Base-by-base conservation (phyloP, 2,797 vertebrate species). In the Megalops cyprinoides region DNA sequence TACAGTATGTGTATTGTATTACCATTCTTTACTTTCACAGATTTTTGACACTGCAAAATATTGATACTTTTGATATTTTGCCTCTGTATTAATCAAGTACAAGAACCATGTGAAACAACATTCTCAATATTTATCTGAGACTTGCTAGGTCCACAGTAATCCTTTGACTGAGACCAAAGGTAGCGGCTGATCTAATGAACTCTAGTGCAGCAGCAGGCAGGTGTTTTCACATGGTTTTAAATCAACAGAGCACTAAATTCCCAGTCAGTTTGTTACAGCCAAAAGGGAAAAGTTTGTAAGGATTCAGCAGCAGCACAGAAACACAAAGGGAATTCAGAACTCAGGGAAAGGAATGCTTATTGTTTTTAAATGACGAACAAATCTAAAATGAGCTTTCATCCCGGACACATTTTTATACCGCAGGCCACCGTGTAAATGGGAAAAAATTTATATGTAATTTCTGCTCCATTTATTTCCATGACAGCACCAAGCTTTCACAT, bases 401-500 rank as follows among this genome's bases (percentile, higher is more conserved):
- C 15, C 20, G 62, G 39, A 39, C 20, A 39, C 34, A 39, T 44
- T 71, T n/a, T 69, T 65, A n/a, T 42, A 71, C 7, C 44, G 23
- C 4, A 2, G 5, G 9, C 67, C 23, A 18, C 62, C 62, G 28
- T 14, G 8, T 65, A 89, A 83, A 18, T 3, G 0, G 25, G 31
- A 78, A 75, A 82, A 82, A 79, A 82, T 55, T 78, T 56, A 83
- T 79, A 81, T 49, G 74, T 71, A 69, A 51, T 92, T 94, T 95
- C 90, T 93, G 94, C 93, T 94, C 93, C 92, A 94, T 92, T 94
- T 93, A 93, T 89, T 94, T 91, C 90, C 83, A 90, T 91, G 91
- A 86, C 86, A 77, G 85, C 69, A 86, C 87, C 87, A 90, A 91
- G 90, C 84, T 79, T 82, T 90, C 88, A 85, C 86, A 90, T 91